Conservation (phyloP, 2,888 invertebrate species). For the Cephus spinipes region DNA sequence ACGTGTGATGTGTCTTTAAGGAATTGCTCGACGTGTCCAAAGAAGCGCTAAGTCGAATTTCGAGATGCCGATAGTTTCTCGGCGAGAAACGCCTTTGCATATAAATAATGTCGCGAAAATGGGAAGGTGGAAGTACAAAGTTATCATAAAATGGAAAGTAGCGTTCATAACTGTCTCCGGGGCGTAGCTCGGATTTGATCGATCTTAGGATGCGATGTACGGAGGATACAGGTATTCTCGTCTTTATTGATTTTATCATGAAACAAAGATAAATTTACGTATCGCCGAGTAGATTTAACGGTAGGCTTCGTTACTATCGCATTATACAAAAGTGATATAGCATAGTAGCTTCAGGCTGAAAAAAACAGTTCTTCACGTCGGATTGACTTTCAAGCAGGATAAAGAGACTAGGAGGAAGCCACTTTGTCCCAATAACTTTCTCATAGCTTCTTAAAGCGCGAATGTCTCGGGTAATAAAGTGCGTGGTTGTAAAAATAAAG, state of each 20-base stretch:
- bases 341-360: neutral
- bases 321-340: neutral
- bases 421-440: neutral
- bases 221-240: conserved; percentile 4
- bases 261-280: conserved; percentile 39
- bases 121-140: conserved; percentile 43
- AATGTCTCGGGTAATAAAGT: neutral
- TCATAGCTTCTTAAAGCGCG: neutral
- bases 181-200: neutral
- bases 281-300: conserved; percentile 22
- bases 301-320: neutral
- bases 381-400: neutral
- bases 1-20: conserved; percentile 44
- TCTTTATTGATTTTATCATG: neutral
- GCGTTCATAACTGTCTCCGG: neutral
- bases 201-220: conserved; percentile 6
- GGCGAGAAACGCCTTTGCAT: conserved; percentile 39
- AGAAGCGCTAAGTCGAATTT: conserved; percentile 50
- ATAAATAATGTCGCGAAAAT: conserved; percentile 53
- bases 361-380: neutral
- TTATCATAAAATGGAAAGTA: conserved; percentile 23
- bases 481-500: neutral
- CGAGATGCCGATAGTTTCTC: conserved; percentile 35
- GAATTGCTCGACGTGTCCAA: conserved; percentile 37
- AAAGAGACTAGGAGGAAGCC: neutral